Percentiles rank a stretch among this genome's conserved stretches.
These are phyloP conservation scores for Chironomus striatipennis DNA, from an alignment of 1,140 invertebrate species.

Conservation along the genomic window DNA sequence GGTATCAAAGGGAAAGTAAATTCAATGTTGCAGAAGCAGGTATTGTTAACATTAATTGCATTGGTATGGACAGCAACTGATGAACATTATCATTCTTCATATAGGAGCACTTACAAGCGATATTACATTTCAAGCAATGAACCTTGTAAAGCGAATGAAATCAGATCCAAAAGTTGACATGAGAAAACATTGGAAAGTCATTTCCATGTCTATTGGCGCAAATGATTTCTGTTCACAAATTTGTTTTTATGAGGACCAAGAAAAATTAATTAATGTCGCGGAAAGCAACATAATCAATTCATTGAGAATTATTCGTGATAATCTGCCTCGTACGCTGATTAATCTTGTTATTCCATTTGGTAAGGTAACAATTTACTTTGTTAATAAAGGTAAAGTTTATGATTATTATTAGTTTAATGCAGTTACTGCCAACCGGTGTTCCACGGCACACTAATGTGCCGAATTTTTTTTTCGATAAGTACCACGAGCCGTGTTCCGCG, in stretches of 20 bases:
- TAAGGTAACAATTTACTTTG: too few species aligned
- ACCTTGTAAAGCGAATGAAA: slow-evolving; percentile 47
- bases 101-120: slow-evolving; percentile 45
- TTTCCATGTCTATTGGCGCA: slow-evolving; percentile 51
- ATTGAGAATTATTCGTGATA: slow-evolving; percentile 45
- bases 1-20: slow-evolving; percentile 38
- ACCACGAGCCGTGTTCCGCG: too few species aligned
- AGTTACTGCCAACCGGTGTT: too few species aligned
- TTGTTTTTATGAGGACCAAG: slow-evolving; percentile 40
- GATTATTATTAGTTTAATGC: too few species aligned
- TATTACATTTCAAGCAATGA: slow-evolving; percentile 47
- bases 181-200: slow-evolving; percentile 55
- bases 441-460: too few species aligned
- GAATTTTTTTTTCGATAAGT: too few species aligned
- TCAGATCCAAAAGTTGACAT: slow-evolving; percentile 45
- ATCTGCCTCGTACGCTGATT: slow-evolving; percentile 53
- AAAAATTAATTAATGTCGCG: slow-evolving; percentile 40
- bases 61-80: too few species aligned
- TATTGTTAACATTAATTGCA: too few species aligned
- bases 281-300: slow-evolving; percentile 42
- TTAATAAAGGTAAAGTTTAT: too few species aligned
- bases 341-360: slow-evolving; percentile 46
- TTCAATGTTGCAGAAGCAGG: slow-evolving; percentile 49
- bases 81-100: too few species aligned
- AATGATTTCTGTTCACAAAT: slow-evolving; percentile 57